phyloP scores from a whole-genome alignment of 2,888 invertebrate species.

The Calliphora vomitoria region DNA sequence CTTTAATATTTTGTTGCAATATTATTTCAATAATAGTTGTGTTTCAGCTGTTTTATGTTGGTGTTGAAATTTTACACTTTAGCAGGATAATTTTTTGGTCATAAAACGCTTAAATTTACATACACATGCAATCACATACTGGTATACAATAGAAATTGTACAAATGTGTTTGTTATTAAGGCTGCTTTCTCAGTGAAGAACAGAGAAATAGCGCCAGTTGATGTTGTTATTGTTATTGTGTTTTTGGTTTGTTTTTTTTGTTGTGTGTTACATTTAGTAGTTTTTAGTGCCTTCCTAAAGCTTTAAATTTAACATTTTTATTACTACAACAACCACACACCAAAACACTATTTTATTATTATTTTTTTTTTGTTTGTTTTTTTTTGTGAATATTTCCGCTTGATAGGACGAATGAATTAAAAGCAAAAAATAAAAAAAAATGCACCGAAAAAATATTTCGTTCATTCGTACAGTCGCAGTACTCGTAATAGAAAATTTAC shows the following conservation, averaged over 20 bases:
- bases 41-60: slow-evolving; percentile 47
- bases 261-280: slow-evolving; percentile 50
- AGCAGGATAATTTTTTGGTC: slow-evolving; percentile 60
- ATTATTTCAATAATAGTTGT: not conserved
- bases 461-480: not conserved
- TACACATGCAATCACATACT: not conserved
- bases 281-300: slow-evolving; percentile 76
- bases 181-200: not conserved
- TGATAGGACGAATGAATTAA: slow-evolving; percentile 73
- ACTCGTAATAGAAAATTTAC: slow-evolving; percentile 57
- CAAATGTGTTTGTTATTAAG: not conserved
- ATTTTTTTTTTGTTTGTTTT: slow-evolving; percentile 39
- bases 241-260: slow-evolving; percentile 24
- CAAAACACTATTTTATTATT: not conserved
- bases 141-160: not conserved
- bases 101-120: slow-evolving; percentile 52
- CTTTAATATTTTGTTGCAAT: not conserved
- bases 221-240: slow-evolving; percentile 34
- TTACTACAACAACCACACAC: slow-evolving; percentile 72
- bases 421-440: slow-evolving; percentile 39
- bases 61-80: slow-evolving; percentile 69
- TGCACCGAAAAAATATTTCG: slow-evolving; percentile 62
- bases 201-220: slow-evolving; percentile 24
- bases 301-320: slow-evolving; percentile 77
- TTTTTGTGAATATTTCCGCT: slow-evolving; percentile 70